A percentile compares a stretch with the other conserved stretches of the same genome.
Evolutionary conservation across 2,888 invertebrate genomes (phyloP).

Genomic region (Laothoe populi): DNA sequence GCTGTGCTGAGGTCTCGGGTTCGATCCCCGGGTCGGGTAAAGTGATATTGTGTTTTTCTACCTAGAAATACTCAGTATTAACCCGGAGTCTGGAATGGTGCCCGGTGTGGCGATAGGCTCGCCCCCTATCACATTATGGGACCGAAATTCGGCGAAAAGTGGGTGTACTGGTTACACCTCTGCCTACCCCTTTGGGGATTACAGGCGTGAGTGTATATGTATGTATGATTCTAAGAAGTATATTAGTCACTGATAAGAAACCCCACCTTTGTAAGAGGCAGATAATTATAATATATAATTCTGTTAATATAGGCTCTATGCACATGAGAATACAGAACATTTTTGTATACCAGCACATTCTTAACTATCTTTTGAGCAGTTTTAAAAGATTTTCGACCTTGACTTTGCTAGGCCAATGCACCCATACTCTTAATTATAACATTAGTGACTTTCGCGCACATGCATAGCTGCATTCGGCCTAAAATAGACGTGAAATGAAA

Average conservation of each 20-base stretch:
- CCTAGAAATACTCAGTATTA: too few species aligned
- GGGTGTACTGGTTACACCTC: too few species aligned
- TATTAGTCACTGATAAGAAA: slow-evolving; percentile 2
- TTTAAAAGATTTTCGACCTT: slow-evolving; percentile 55
- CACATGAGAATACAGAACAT: neutral
- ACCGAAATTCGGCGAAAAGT: too few species aligned
- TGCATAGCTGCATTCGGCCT: slow-evolving; percentile 53
- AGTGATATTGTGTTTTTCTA: neutral
- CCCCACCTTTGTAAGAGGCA: slow-evolving; percentile 1
- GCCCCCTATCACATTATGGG: too few species aligned
- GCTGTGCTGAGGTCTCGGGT: too few species aligned
- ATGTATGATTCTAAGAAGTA: slow-evolving; percentile 16
- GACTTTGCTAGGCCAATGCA: slow-evolving; percentile 65
- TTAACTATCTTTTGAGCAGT: neutral
- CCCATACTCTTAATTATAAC: slow-evolving; percentile 29
- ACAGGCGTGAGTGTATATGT: too few species aligned
- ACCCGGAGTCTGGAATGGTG: too few species aligned
- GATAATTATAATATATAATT: neutral
- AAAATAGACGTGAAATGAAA: slow-evolving; percentile 68
- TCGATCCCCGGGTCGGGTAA: too few species aligned
- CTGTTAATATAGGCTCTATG: neutral
- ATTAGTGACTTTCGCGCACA: slow-evolving; percentile 42
- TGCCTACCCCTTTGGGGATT: too few species aligned
- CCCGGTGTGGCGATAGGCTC: too few species aligned
- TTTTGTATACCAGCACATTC: neutral